Percentiles rank a stretch among this genome's conserved stretches.
phyloP scores from a whole-genome alignment of 2,888 invertebrate genomes.

The Blera fallax region DNA sequence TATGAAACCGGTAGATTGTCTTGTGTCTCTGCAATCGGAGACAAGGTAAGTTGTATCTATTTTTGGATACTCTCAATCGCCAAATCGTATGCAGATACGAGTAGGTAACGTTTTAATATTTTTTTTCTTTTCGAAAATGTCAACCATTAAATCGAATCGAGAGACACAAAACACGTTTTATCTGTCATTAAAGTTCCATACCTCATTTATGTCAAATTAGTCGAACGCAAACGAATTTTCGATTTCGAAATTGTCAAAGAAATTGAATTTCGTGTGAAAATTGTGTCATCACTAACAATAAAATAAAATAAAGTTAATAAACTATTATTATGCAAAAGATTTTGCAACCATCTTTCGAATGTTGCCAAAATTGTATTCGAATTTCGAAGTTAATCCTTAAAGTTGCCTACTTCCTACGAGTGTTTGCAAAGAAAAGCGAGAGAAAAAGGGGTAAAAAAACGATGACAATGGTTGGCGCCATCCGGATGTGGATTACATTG shows the following conservation, averaged over 20 bases:
- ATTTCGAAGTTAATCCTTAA: neutral
- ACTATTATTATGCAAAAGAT: conserved; percentile 24
- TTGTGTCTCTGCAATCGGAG: conserved; percentile 44
- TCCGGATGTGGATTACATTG: conserved; percentile 10
- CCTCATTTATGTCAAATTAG: conserved; percentile 21
- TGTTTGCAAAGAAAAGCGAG: neutral
- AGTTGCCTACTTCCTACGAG: neutral
- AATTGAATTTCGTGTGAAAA: neutral
- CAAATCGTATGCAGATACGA: conserved; percentile 15
- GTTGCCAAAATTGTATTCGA: neutral
- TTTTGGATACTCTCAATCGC: conserved; percentile 39
- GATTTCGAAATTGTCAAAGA: conserved; percentile 14
- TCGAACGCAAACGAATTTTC: conserved; percentile 17
- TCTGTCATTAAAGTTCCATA: neutral
- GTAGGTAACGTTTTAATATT: neutral
- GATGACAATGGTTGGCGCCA: neutral
- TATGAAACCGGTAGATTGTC: conserved; percentile 44
- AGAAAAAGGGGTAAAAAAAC: neutral
- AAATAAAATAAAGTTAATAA: neutral
- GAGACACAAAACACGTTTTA: conserved; percentile 10
- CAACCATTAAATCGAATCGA: neutral
- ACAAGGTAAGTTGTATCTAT: conserved; percentile 58
- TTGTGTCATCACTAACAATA: neutral
- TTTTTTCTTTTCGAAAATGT: conserved; percentile 15
- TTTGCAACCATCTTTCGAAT: neutral